Evolutionary conservation across 2,113 vertebrate species (phyloP), one percentile per base, ranked within the genome.

Genomic region (Motacilla tschutschensis): DNA sequence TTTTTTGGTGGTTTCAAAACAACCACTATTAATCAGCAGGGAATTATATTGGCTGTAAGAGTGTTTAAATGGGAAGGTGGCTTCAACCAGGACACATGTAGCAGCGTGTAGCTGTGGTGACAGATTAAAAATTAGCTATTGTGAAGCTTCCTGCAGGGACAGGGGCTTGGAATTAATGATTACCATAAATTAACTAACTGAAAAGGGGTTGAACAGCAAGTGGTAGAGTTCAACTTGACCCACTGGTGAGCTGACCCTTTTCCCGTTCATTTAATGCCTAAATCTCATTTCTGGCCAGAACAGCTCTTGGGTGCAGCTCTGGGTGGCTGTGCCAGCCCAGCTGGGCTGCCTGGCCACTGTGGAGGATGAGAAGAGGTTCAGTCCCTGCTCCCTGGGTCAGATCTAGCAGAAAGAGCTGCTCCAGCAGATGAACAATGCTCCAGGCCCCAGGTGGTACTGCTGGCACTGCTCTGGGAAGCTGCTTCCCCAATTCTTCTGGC

Each of bases 91-190:
- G 69, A 63, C 50, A 35, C 38, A 5, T 1, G 26, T n/a, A 79
- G 48, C 58, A 57, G 54, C 0, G 0, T 74, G 69, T 35, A 43
- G 71, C 7, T 46, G 44, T 1, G 14, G 71, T 73, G 67, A 84
- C 83, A 73, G 75, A 55, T 94, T 84, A 92, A 93, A 90, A 85
- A 91, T 88, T 70, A 88, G 90, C 76, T 79, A 88, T 91, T 90
- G 90, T 93, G 76, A 78, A 62, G 76, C 73, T 71, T 53, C 51
- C 19, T 5, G 2, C 25, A 48, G 0, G 7, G 83, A 35, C 57
- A 67, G 53, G 64, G n/a, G 25, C 77, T 85, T 38, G 41, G 48
- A 43, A 91, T 91, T 93, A 92, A 93, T 87, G 69, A 94, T 94
- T 93, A 91, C 75, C 75, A 9, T 2, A 36, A 84, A 81, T 40